Evolutionary conservation across 2,797 vertebrate species (phyloP).

Genomic region (Heterohyrax brucei): DNA sequence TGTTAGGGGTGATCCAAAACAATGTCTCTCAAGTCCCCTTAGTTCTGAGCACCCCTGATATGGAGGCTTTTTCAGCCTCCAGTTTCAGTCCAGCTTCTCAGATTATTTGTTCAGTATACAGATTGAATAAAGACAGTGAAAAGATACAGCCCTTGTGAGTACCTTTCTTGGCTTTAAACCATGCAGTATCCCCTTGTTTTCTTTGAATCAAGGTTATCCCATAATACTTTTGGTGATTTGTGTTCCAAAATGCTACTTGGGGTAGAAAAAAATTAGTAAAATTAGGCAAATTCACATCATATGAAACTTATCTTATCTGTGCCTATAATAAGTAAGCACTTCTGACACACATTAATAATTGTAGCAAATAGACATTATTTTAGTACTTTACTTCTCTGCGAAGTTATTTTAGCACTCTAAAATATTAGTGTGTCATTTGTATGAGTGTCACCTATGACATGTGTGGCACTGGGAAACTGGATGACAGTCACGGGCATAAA

Average conservation of each 20-base stretch:
- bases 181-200: too few relatives aligned
- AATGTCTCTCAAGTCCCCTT: too few relatives aligned
- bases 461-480: neutral
- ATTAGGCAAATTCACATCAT: neutral
- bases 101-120: too few relatives aligned
- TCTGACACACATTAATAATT: neutral
- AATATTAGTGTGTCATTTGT: neutral
- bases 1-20: too few relatives aligned
- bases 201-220: neutral
- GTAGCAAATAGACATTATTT: neutral
- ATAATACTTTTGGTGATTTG: slow-evolving; percentile 14
- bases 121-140: too few relatives aligned
- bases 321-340: neutral
- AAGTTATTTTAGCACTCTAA: neutral
- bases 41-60: too few relatives aligned
- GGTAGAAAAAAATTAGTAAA: neutral
- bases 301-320: neutral
- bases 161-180: too few relatives aligned
- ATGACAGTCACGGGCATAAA: neutral
- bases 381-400: neutral
- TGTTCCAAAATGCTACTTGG: neutral
- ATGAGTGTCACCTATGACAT: neutral
- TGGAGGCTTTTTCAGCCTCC: too few relatives aligned
- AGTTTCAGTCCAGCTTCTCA: too few relatives aligned
- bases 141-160: too few relatives aligned